These are phyloP conservation scores for Xerus inauris DNA, from an alignment of 2,113 vertebrate genomes.

Conservation along the genomic window DNA sequence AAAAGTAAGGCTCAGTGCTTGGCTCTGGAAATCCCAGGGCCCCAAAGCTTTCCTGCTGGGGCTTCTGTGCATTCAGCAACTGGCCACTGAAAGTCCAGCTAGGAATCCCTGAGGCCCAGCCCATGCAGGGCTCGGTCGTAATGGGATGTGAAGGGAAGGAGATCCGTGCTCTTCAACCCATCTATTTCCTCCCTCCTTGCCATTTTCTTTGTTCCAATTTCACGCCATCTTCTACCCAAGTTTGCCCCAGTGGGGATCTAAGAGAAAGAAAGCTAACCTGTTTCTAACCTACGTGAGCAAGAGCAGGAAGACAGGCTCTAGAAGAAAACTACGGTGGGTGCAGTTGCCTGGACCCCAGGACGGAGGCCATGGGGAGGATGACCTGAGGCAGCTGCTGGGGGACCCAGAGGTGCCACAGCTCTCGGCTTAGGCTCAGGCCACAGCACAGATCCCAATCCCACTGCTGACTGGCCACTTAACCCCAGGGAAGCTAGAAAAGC, in stretches of 20 bases:
- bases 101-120: not conserved
- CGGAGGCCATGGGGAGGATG: not conserved
- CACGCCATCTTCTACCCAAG: not conserved
- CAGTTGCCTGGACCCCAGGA: not conserved
- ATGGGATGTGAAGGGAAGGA: rapidly evolving
- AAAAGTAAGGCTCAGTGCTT: not conserved
- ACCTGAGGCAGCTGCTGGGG: not conserved
- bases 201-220: not conserved
- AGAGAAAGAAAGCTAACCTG: not conserved
- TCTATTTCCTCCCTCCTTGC: not conserved
- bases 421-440: not conserved
- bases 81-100: not conserved
- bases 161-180: not conserved
- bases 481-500: not conserved
- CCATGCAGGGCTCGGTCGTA: rapidly evolving
- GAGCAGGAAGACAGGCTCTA: not conserved
- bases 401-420: too few relatives aligned
- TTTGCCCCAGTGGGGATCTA: not conserved
- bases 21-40: not conserved
- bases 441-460: not conserved
- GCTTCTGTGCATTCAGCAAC: not conserved
- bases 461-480: not conserved
- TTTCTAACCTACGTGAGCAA: not conserved
- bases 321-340: rapidly evolving
- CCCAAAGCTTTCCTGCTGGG: not conserved